Conservation (phyloP, 1,140 invertebrate species). For the Charaxes varanes region DNA sequence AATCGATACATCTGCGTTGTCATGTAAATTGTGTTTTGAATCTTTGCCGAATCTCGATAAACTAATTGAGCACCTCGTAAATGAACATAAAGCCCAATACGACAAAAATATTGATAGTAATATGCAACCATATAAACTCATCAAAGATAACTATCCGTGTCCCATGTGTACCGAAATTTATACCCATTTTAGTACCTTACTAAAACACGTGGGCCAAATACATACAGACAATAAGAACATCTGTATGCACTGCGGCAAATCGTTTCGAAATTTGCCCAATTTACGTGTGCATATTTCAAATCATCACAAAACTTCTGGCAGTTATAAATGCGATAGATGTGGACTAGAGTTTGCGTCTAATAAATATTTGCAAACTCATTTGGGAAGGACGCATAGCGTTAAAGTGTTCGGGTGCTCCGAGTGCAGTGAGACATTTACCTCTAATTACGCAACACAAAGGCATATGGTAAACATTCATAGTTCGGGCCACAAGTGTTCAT, state of each 20-base stretch:
- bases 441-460: slow-evolving; percentile 52
- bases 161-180: slow-evolving; percentile 39
- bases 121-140: slow-evolving; percentile 45
- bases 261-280: slow-evolving; percentile 43
- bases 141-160: slow-evolving; percentile 56
- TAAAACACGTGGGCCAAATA: slow-evolving; percentile 45
- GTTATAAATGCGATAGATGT: slow-evolving; percentile 44
- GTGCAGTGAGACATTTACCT: slow-evolving; percentile 46
- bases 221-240: slow-evolving; percentile 55
- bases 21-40: slow-evolving; percentile 46
- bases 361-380: slow-evolving; percentile 43
- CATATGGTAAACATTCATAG: slow-evolving; percentile 53
- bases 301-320: slow-evolving; percentile 32
- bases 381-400: slow-evolving; percentile 40
- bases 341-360: slow-evolving; percentile 46
- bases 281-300: slow-evolving; percentile 50
- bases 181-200: slow-evolving; percentile 43
- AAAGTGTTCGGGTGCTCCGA: slow-evolving; percentile 53
- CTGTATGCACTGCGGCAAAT: slow-evolving; percentile 53
- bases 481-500: slow-evolving; percentile 46
- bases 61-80: slow-evolving; percentile 49
- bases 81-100: slow-evolving; percentile 45
- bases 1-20: slow-evolving; percentile 41
- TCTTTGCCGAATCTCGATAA: slow-evolving; percentile 33
- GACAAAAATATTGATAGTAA: slow-evolving; percentile 40